Conservation (phyloP, 37 sponge, comb jelly and placozoan genomes). For the Halichondria panicea region DNA sequence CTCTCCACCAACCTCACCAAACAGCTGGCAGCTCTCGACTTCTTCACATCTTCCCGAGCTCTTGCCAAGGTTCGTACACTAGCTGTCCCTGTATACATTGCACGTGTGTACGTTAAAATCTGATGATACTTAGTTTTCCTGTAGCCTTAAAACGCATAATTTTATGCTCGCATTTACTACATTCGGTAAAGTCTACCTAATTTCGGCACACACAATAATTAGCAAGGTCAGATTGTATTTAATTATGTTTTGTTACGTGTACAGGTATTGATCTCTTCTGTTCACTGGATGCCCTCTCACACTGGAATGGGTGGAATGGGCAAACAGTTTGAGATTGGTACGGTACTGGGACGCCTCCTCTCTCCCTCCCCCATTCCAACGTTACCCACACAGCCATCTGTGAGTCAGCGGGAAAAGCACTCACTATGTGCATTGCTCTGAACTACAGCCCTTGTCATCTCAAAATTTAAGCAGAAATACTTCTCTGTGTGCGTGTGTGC, state of each 20-base stretch:
- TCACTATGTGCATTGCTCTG: no score
- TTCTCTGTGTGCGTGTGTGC: not conserved
- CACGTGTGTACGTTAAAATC: no score
- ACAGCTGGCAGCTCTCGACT: not conserved
- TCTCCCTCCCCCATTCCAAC: slow-evolving; percentile 26
- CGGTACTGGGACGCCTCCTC: slow-evolving; percentile 62
- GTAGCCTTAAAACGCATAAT: no score
- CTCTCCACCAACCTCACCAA: slow-evolving; percentile 9
- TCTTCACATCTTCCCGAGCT: slow-evolving; percentile 4
- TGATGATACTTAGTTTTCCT: no score
- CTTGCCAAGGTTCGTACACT: slow-evolving; percentile 11
- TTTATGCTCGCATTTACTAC: no score
- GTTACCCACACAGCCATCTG: slow-evolving; percentile 34
- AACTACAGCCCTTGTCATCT: not conserved
- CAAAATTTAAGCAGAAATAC: not conserved
- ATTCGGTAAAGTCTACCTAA: no score
- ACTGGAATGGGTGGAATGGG: not conserved
- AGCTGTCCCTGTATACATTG: not conserved
- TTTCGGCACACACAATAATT: not conserved
- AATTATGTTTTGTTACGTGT: not conserved
- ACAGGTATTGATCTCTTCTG: slow-evolving; percentile 31
- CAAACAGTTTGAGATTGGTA: slow-evolving; percentile 38
- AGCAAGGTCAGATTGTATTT: not conserved
- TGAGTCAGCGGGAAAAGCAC: slow-evolving; percentile 15
- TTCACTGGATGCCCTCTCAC: slow-evolving; percentile 44